Conservation (phyloP, 2,888 invertebrate genomes). For the Ophioninae sp. region DNA sequence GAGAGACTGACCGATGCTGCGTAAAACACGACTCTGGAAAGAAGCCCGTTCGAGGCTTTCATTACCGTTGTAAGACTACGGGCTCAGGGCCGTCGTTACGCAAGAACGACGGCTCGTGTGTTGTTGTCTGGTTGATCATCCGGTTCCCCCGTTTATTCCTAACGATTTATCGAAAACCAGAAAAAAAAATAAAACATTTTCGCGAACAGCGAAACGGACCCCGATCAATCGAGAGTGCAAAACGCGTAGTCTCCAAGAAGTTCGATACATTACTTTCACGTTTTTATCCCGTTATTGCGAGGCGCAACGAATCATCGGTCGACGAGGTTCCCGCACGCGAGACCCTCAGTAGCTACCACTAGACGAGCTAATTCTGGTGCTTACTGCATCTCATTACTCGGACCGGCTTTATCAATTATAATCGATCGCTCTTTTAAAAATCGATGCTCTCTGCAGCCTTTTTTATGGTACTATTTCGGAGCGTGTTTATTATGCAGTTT, state of each 20-base stretch:
- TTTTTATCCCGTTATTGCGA: not conserved
- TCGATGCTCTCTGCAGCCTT: not conserved
- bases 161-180: not conserved
- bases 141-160: not conserved
- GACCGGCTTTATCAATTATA: not conserved
- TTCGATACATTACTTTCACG: not conserved
- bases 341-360: not conserved
- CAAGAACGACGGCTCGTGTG: conserved; percentile 65
- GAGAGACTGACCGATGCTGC: conserved; percentile 36
- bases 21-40: conserved; percentile 65
- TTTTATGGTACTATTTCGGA: not conserved
- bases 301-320: not conserved
- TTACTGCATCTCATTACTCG: not conserved
- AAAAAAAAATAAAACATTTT: conserved; percentile 24
- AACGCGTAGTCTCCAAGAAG: not conserved
- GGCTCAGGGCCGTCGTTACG: conserved; percentile 75
- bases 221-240: not conserved
- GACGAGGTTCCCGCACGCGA: not conserved
- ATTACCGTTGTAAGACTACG: conserved; percentile 77
- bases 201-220: not conserved
- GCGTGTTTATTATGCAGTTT: no score
- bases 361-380: not conserved
- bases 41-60: conserved; percentile 75
- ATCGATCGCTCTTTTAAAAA: not conserved
- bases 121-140: not conserved